Evolutionary conservation across 2,113 vertebrate species (phyloP), one percentile per base, ranked within the genome.

Genomic region (Mastomys coucha): DNA sequence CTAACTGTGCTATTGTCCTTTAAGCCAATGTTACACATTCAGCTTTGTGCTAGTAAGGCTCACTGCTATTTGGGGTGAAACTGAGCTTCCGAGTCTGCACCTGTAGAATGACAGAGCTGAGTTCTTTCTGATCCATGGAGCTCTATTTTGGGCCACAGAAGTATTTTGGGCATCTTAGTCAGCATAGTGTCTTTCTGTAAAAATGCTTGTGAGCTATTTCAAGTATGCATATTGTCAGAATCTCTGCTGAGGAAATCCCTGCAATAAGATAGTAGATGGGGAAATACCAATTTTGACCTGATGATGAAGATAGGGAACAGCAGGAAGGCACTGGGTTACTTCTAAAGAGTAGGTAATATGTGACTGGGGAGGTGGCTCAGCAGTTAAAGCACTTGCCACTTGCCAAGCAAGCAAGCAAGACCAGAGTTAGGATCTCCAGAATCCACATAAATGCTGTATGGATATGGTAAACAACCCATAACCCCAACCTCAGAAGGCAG

Each of bases 281-380:
- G 84, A 97, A 97, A 93, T 93, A 92, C 36, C 70, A 92, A 33
- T 95, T 92, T 63, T 96, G 69, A 96, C 73, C 53, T 72, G 80
- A 91, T 65, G 53, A 36, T 31, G 53, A 73, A 92, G 75, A 51
- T 82, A 77, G 56, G 58, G 56, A 60, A 89, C 36, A 73, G 70
- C 84, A 94, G 86, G 72, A 89, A 96, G 89, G 80, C 42, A 49
- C 2, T 86, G 60, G 22, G 33, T 26, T 88, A 88, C 51, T 88
- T 82, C 81, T 73, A 86, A 78, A 92, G 82, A 69, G 65, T 87
- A 94, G 77, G 73, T 82, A 96, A 86, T 72, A 78, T 89, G 60
- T 69, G 65, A 53, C 20, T 88, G 49, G 45, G 12, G 6, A 53
- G 67, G n/a, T 87, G 42, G 67, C 67, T 70, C 49, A 56, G 49